phyloP scores from a whole-genome alignment of 2,888 invertebrate genomes.

The Alitta virens region DNA sequence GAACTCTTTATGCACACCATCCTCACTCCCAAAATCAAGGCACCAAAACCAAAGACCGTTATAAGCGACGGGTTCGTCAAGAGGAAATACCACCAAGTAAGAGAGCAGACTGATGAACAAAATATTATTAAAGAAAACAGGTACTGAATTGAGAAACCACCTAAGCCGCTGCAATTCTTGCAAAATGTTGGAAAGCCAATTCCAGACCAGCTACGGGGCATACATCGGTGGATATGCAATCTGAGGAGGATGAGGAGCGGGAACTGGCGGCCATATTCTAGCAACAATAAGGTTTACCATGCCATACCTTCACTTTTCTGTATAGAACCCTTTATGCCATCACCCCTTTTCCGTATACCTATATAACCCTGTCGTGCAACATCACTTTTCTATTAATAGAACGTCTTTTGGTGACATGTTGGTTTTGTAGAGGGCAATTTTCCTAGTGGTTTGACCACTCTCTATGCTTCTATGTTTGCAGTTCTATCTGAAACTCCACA shows the following conservation, averaged over 20 bases:
- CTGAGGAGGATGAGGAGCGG: conserved; percentile 57
- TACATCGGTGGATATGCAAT: conserved; percentile 53
- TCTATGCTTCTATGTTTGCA: no score
- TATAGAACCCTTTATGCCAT: no score
- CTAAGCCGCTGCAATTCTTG: conserved; percentile 53
- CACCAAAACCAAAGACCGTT: conserved; percentile 49
- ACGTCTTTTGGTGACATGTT: no score
- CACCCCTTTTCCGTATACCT: no score
- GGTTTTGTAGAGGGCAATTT: no score
- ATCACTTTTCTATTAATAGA: no score
- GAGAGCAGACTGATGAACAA: conserved; percentile 52
- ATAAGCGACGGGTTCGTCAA: conserved; percentile 54
- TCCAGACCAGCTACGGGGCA: conserved; percentile 57
- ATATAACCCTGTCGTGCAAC: no score
- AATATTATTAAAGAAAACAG: conserved; percentile 48
- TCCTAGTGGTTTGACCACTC: no score
- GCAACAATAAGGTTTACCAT: no score
- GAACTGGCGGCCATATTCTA: conserved; percentile 65
- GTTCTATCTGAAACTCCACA: no score
- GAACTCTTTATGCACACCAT: conserved; percentile 51
- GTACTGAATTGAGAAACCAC: conserved; percentile 36
- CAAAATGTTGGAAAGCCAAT: conserved; percentile 57
- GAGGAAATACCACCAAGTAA: conserved; percentile 51
- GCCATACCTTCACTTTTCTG: no score
- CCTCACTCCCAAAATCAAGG: conserved; percentile 49